Percentiles rank a stretch among this genome's conserved stretches.
Conservation (phyloP, 2,888 invertebrate genomes). For the Sesia apiformis region DNA sequence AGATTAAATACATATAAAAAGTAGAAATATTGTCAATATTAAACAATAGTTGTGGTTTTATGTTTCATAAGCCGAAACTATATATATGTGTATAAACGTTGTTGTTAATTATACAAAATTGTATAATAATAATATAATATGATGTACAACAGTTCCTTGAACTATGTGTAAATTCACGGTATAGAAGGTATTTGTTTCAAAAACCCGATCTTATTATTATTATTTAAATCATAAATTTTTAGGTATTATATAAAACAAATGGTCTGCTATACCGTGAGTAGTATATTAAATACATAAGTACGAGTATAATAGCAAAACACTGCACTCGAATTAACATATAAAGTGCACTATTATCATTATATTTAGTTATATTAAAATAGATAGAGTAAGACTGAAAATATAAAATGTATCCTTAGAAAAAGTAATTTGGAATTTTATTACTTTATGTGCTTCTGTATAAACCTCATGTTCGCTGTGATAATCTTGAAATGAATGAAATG, state of each 20-base stretch:
- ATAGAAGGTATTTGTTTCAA: slow-evolving; percentile 22
- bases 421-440: slow-evolving; percentile 16
- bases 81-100: slow-evolving; percentile 41
- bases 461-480: slow-evolving; percentile 60
- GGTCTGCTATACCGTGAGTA: slow-evolving; percentile 37
- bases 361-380: slow-evolving; percentile 36
- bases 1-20: slow-evolving; percentile 31
- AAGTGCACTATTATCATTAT: slow-evolving; percentile 59
- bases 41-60: slow-evolving; percentile 29
- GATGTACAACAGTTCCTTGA: slow-evolving; percentile 58
- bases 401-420: slow-evolving; percentile 36
- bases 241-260: background rate
- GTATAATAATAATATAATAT: slow-evolving; percentile 28
- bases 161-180: slow-evolving; percentile 30
- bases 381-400: slow-evolving; percentile 66
- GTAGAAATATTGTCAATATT: slow-evolving; percentile 17
- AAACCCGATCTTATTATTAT: background rate
- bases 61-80: slow-evolving; percentile 6
- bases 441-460: slow-evolving; percentile 41
- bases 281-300: slow-evolving; percentile 6
- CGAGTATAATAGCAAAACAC: slow-evolving; percentile 21
- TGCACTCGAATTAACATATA: slow-evolving; percentile 53
- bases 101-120: slow-evolving; percentile 45
- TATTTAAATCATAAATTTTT: background rate
- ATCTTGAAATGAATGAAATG: slow-evolving; percentile 5